Percentiles rank a stretch among this genome's conserved stretches.
These are phyloP conservation scores for Sialis lutaria DNA, from an alignment of 2,888 invertebrate genomes.

Conservation along the genomic window DNA sequence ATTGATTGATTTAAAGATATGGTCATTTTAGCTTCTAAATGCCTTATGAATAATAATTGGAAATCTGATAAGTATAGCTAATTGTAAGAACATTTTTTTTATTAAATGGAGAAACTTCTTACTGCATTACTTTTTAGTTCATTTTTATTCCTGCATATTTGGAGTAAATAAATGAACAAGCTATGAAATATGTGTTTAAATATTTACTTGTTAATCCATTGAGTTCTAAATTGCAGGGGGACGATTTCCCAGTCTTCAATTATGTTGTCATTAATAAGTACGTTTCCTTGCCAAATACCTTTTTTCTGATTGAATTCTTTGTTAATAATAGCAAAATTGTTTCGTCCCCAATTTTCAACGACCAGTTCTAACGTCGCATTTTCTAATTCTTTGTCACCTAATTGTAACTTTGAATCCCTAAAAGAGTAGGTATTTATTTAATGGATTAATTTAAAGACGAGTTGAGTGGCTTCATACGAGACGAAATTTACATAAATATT, in stretches of 20 bases:
- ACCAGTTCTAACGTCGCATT: constrained; percentile 24
- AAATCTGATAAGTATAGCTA: too few relatives aligned
- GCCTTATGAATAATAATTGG: too few relatives aligned
- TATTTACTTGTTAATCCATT: constrained; percentile 20
- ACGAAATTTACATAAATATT: too few relatives aligned
- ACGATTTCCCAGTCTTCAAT: constrained; percentile 27
- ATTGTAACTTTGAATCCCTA: constrained; percentile 16
- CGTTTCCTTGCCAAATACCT: constrained; percentile 25
- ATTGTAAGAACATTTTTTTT: too few relatives aligned
- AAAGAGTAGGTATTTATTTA: constrained; percentile 4
- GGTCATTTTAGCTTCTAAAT: too few relatives aligned
- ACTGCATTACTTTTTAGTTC: too few relatives aligned
- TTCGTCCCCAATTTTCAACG: constrained; percentile 67
- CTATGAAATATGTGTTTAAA: background rate
- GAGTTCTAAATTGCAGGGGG: constrained; percentile 32
- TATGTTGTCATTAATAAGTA: constrained; percentile 23
- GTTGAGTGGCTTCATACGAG: too few relatives aligned
- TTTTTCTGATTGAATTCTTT: constrained; percentile 24
- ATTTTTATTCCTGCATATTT: background rate
- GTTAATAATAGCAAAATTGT: constrained; percentile 31
- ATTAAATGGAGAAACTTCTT: too few relatives aligned
- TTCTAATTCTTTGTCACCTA: constrained; percentile 13
- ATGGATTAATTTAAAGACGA: background rate
- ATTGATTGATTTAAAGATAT: too few relatives aligned
- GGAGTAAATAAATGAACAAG: too few relatives aligned